These are phyloP conservation scores for Decapterus maruadsi DNA, from an alignment of 2,797 vertebrate genomes.

Conservation along the genomic window DNA sequence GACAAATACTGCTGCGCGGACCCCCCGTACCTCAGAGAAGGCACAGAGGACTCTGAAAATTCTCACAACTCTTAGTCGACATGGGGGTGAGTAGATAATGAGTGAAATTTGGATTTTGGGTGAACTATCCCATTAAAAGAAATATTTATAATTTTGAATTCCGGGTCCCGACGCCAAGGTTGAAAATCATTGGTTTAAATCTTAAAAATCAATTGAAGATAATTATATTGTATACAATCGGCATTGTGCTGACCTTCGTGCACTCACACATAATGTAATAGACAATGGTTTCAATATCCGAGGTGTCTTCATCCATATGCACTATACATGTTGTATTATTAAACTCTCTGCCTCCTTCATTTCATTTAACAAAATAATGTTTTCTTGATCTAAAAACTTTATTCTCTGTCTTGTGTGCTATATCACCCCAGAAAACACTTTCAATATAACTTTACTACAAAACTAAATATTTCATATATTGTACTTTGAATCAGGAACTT, in stretches of 20 bases:
- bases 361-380: not conserved
- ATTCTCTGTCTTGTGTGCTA: not conserved
- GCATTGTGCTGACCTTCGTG: too few species aligned
- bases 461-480: not conserved
- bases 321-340: not conserved
- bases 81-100: too few species aligned
- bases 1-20: too few species aligned
- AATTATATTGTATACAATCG: not conserved
- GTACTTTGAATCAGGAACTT: not conserved
- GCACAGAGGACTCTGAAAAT: too few species aligned
- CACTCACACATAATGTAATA: not conserved
- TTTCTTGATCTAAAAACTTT: not conserved
- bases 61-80: too few species aligned
- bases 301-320: not conserved
- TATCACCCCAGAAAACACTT: not conserved
- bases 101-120: too few species aligned
- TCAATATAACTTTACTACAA: not conserved
- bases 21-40: too few species aligned
- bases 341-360: not conserved
- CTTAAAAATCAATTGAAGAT: not conserved
- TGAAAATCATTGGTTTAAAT: too few species aligned
- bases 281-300: slow-evolving; percentile 2
- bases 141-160: too few species aligned
- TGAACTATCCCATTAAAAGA: too few species aligned
- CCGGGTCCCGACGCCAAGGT: too few species aligned